Evolutionary conservation across 2,797 vertebrate genomes (phyloP), one percentile per base, ranked within the genome.

Genomic region (Ataeniobius toweri): DNA sequence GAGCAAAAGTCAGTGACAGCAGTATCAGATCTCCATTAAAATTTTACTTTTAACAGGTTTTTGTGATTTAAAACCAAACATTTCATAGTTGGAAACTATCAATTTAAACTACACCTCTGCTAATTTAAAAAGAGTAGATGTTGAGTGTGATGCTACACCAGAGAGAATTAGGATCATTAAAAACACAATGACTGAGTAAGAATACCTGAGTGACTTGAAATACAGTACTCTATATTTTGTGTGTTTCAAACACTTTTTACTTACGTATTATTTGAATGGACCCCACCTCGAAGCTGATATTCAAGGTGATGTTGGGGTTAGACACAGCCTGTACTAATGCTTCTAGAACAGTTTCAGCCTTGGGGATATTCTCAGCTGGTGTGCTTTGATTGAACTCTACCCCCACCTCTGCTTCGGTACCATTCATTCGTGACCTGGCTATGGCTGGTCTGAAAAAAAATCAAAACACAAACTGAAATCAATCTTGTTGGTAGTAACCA

Each of bases 241-340:
- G 2, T n/a, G 20, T 24, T 58, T n/a, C 14, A 44, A 2, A 41
- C 9, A 75, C 14, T 50, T 46, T 31, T 55, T 58, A 80, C 87
- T 80, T 75, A 87, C 85, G 0, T 44, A 39, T 1, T 41, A 67
- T 2, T 71, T 0, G 0, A 7, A 89, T n/a, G 0, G 80, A 74
- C 8, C 0, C 0, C 0, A 22, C 0, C 0, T 68, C 8, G 10
- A 85, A 0, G 2, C 13, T 9, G 13, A 87, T 1, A 53, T 31
- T 84, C 46, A 88, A 83, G 51, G 39, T 82, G 24, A 1, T 50
- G 65, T 51, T 86, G 10, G 71, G 20, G 39, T 82, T 71, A 6
- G 2, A 1, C 20, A 86, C 31, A 44, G 51, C 80, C 1, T 51
- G 18, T 1, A 5, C 7, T 22, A 89, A 72, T 0, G 72, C 74